A percentile compares a stretch with the other conserved stretches of the same genome.
These are phyloP conservation scores for Dermochelys coriacea DNA, from an alignment of 2,797 vertebrate species.

Conservation along the genomic window DNA sequence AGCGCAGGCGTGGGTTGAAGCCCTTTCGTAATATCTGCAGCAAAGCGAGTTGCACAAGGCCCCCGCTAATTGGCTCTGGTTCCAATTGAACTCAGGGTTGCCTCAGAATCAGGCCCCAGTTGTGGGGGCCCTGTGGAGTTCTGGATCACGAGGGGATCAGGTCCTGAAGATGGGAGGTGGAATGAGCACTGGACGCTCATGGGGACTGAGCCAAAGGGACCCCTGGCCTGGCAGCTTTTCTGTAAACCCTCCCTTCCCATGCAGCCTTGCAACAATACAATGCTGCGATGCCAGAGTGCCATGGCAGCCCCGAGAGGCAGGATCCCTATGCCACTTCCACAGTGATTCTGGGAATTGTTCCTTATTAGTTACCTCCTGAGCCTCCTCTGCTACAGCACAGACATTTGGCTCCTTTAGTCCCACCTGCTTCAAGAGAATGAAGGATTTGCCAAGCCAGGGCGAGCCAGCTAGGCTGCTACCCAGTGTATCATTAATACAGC, in stretches of 20 bases:
- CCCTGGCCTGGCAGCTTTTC: background rate
- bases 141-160: background rate
- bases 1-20: background rate
- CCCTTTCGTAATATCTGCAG: background rate
- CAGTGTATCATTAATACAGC: background rate
- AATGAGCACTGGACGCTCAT: too few relatives aligned
- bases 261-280: background rate
- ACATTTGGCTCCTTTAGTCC: background rate
- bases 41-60: accelerated
- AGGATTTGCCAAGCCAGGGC: background rate
- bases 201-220: background rate
- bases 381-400: background rate
- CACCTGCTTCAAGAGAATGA: background rate
- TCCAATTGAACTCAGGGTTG: background rate
- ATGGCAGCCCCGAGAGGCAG: background rate
- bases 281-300: background rate
- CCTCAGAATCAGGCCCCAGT: background rate
- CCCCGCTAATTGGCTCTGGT: background rate
- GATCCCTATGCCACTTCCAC: background rate
- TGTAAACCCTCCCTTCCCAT: background rate
- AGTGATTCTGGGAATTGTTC: background rate
- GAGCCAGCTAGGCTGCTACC: background rate
- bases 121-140: background rate
- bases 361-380: accelerated
- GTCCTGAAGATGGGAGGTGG: background rate